Percentiles rank a stretch among this genome's conserved stretches.
phyloP scores from a whole-genome alignment of 2,113 vertebrate genomes.

The Geococcyx californianus region DNA sequence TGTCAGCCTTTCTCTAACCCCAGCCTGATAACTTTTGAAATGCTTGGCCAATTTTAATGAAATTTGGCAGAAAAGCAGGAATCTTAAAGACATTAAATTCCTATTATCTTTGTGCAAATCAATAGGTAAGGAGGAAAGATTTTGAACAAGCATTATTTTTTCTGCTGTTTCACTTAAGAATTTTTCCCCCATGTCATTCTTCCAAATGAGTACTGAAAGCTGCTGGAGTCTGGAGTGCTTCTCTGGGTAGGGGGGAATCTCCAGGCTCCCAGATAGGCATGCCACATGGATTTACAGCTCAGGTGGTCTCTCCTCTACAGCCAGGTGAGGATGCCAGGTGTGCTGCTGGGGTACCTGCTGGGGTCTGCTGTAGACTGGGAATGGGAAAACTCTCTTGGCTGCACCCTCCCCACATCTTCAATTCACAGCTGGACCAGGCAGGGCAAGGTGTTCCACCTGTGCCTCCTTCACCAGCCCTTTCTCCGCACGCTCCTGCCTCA shows the following conservation, averaged over 20 bases:
- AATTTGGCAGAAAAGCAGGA: constrained; percentile 1
- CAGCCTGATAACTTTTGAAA: constrained; percentile 15
- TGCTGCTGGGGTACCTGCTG: not conserved
- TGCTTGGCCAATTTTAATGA: not conserved
- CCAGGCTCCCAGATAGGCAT: not conserved
- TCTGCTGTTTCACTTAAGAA: not conserved
- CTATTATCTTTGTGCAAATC: constrained; percentile 1
- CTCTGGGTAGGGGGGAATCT: not conserved
- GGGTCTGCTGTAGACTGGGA: not conserved
- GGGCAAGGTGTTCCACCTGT: not conserved
- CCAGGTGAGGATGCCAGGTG: not conserved
- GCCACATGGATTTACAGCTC: not conserved
- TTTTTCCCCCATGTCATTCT: not conserved
- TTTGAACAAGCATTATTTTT: not conserved
- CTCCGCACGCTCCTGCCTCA: accelerated
- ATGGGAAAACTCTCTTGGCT: not conserved
- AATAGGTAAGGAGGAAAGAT: constrained; percentile 1
- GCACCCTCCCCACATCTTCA: not conserved
- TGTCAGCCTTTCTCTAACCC: not conserved
- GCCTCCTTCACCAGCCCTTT: not conserved
- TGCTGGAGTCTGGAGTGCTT: not conserved
- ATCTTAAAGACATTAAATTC: constrained; percentile 38
- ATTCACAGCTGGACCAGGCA: accelerated
- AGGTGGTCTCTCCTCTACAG: not conserved
- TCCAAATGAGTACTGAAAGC: not conserved